Evolutionary conservation across 2,113 vertebrate genomes (phyloP).

Genomic region (Sturnira hondurensis): DNA sequence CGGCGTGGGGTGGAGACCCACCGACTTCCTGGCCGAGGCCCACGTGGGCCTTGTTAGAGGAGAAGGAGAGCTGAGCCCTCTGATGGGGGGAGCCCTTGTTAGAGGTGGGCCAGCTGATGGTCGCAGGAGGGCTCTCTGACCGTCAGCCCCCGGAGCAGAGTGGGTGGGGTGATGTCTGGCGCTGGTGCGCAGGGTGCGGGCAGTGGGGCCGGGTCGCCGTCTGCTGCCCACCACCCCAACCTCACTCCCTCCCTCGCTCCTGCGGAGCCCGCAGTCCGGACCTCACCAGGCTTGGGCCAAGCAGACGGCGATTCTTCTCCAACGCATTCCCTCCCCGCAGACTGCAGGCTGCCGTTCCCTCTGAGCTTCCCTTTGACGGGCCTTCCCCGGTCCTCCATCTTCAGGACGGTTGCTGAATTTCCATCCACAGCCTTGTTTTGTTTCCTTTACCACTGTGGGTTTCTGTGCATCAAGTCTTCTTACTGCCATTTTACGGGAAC

Average conservation of each 20-base stretch:
- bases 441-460: not conserved
- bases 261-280: not conserved
- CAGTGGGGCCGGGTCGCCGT: too few relatives aligned
- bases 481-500: not conserved
- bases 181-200: too few relatives aligned
- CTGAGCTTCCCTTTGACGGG: too few relatives aligned
- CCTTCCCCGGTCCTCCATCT: not conserved
- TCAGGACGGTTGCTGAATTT: not conserved
- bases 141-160: not conserved
- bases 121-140: not conserved
- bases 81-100: not conserved
- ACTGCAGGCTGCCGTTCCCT: not conserved
- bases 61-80: not conserved
- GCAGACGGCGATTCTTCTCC: not conserved
- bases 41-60: not conserved
- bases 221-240: too few relatives aligned
- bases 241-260: fast-evolving
- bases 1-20: not conserved
- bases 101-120: not conserved
- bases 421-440: not conserved
- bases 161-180: too few relatives aligned
- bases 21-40: not conserved
- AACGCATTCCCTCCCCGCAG: not conserved
- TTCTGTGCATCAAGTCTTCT: not conserved
- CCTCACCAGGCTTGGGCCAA: too few relatives aligned